Conservation (phyloP, 2,113 vertebrate species). For the Conger conger region DNA sequence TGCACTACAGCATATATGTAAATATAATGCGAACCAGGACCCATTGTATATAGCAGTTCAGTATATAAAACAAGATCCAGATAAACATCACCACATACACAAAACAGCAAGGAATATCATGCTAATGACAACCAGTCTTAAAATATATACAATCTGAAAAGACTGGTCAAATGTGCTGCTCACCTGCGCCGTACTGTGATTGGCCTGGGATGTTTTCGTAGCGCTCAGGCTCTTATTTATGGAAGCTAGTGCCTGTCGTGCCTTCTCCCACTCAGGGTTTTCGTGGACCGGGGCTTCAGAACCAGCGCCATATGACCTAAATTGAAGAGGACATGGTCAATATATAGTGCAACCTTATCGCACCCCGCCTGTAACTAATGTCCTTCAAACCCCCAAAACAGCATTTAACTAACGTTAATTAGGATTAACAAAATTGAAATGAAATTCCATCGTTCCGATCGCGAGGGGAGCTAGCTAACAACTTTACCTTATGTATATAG, state of each 20-base stretch:
- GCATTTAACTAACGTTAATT: neutral
- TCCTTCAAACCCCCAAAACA: too few relatives aligned
- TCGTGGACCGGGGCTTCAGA: conserved; percentile 78
- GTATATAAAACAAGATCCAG: too few relatives aligned
- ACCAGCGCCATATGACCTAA: conserved; percentile 63
- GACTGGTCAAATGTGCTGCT: neutral
- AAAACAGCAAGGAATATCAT: too few relatives aligned
- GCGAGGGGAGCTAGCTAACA: too few relatives aligned
- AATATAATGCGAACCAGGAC: too few relatives aligned
- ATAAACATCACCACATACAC: too few relatives aligned
- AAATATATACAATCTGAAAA: neutral
- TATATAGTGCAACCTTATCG: neutral
- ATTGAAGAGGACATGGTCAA: neutral
- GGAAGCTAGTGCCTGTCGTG: conserved; percentile 77
- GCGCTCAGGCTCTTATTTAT: conserved; percentile 68
- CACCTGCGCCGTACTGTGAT: conserved; percentile 53
- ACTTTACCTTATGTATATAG: too few relatives aligned
- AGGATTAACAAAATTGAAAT: too few relatives aligned
- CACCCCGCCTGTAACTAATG: neutral
- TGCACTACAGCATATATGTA: neutral
- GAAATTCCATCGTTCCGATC: too few relatives aligned
- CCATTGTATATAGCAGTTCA: too few relatives aligned
- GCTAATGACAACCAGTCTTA: too few relatives aligned
- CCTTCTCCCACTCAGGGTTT: conserved; percentile 93
- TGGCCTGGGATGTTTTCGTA: conserved; percentile 55